A percentile compares a stretch with the other conserved stretches of the same genome.
Evolutionary conservation across 2,113 vertebrate genomes (phyloP).

Genomic region (Himantopus leucocephalus): DNA sequence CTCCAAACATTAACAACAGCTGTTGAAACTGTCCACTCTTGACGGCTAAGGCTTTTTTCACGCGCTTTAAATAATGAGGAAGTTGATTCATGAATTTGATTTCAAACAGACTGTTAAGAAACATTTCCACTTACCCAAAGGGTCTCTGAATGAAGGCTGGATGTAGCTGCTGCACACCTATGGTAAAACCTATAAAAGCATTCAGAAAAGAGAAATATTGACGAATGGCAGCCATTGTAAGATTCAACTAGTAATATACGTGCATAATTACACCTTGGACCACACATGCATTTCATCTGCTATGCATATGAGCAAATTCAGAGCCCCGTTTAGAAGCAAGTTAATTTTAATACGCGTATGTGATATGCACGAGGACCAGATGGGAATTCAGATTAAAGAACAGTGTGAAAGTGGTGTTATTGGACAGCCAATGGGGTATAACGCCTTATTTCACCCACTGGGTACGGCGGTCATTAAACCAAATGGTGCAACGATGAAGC

Average conservation of each 20-base stretch:
- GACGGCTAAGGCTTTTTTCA: neutral
- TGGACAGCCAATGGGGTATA: neutral
- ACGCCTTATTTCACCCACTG: neutral
- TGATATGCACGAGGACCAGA: neutral
- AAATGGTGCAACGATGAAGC: neutral
- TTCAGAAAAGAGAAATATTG: neutral
- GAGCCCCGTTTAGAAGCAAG: neutral
- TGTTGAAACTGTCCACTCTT: neutral
- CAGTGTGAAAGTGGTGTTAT: neutral
- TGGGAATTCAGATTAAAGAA: neutral
- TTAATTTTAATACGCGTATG: neutral
- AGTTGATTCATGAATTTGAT: neutral
- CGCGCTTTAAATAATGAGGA: neutral
- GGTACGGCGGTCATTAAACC: neutral
- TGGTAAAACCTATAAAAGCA: constrained; percentile 82
- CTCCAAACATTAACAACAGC: neutral
- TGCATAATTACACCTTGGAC: neutral
- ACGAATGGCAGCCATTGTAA: neutral
- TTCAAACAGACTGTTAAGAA: constrained; percentile 3
- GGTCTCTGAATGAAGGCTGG: constrained; percentile 94
- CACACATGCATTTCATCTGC: neutral
- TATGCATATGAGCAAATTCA: neutral
- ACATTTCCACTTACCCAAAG: constrained; percentile 86
- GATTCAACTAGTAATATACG: rapidly evolving
- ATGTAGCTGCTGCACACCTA: constrained; percentile 93